Percentiles rank a stretch among this genome's conserved stretches.
These are phyloP conservation scores for Amphimedon queenslandica DNA, from an alignment of 37 sponge, comb jelly and placozoan genomes.

Conservation along the genomic window DNA sequence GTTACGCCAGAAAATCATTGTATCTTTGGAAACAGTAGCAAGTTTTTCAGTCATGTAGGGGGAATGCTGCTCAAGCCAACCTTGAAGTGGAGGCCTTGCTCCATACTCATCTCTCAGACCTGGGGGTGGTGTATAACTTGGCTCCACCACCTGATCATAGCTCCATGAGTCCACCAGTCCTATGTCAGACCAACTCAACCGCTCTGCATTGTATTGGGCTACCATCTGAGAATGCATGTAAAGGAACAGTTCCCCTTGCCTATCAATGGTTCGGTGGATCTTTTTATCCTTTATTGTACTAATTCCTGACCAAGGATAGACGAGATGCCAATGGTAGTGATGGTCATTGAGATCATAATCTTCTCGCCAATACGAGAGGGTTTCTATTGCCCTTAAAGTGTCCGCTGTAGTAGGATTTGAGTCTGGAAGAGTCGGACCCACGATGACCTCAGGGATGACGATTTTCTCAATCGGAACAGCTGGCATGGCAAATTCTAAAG, in stretches of 20 bases:
- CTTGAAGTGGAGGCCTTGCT: conserved; percentile 10
- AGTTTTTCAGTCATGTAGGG: too few relatives aligned
- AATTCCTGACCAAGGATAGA: too few relatives aligned
- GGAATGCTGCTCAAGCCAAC: conserved; percentile 27
- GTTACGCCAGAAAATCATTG: too few relatives aligned
- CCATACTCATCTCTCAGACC: conserved; percentile 4
- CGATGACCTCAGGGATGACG: too few relatives aligned
- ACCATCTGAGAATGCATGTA: conserved; percentile 38
- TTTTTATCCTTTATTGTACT: too few relatives aligned
- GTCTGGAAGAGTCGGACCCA: background rate
- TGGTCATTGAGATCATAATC: conserved; percentile 18
- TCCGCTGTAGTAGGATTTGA: background rate
- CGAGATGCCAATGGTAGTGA: too few relatives aligned
- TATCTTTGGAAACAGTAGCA: too few relatives aligned
- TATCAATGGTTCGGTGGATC: too few relatives aligned
- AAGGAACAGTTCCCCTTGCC: conserved; percentile 28
- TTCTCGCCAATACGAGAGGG: conserved; percentile 11
- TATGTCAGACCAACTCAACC: conserved; percentile 5
- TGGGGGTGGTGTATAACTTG: conserved; percentile 12
- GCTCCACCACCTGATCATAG: conserved; percentile 5
- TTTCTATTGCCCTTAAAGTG: background rate
- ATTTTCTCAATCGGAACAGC: too few relatives aligned
- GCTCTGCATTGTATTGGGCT: conserved; percentile 25
- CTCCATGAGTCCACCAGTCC: conserved; percentile 1
- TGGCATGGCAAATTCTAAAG: too few relatives aligned